Conservation (phyloP, 2,888 invertebrate genomes). For the Dasypolia templi region DNA sequence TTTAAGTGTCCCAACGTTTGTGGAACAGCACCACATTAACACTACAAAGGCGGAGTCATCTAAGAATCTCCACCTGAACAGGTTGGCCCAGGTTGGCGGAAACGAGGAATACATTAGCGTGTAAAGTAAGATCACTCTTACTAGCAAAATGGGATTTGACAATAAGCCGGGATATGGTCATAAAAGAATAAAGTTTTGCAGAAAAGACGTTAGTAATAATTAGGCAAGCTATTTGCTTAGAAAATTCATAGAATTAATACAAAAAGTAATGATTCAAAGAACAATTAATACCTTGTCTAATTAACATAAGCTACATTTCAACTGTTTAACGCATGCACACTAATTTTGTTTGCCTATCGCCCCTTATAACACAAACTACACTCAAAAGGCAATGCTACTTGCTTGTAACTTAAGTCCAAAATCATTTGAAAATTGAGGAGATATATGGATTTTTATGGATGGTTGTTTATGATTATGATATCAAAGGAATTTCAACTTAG, state of each 20-base stretch:
- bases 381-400: slow-evolving; percentile 7
- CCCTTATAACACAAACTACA: slow-evolving; percentile 19
- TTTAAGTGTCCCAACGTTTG: no score
- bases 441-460: slow-evolving; percentile 65
- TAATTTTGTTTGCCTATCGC: slow-evolving; percentile 62
- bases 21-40: no score
- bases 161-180: no score
- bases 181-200: no score
- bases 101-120: no score
- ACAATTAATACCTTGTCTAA: slow-evolving; percentile 62
- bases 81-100: no score
- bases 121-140: no score
- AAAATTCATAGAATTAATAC: slow-evolving; percentile 6
- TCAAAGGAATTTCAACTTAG: slow-evolving; percentile 47
- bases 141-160: no score
- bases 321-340: slow-evolving; percentile 72
- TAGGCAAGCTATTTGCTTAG: no score
- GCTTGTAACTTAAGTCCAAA: slow-evolving; percentile 14
- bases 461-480: slow-evolving; percentile 40
- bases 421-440: slow-evolving; percentile 33
- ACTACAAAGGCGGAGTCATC: no score
- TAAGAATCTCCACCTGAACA: no score
- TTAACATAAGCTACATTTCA: slow-evolving; percentile 69
- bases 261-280: slow-evolving; percentile 50
- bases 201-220: no score